Conservation (phyloP, 2,888 invertebrate species). For the Neoscelio sp. region DNA sequence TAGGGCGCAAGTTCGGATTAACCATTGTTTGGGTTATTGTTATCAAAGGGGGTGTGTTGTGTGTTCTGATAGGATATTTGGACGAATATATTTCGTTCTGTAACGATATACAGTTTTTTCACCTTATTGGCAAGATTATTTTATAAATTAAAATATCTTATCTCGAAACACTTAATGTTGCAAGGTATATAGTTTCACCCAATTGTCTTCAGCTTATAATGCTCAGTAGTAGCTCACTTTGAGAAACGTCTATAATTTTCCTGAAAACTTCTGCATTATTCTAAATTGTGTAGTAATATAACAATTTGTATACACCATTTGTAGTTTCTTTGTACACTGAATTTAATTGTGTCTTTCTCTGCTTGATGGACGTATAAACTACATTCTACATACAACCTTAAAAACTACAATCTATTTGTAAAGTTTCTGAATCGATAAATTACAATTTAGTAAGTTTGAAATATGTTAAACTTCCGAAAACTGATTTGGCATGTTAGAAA, state of each 20-base stretch:
- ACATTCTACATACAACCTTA: neutral
- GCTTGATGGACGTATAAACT: neutral
- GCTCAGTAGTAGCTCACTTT: no score
- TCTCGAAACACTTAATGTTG: no score
- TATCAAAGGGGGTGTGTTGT: constrained; percentile 35
- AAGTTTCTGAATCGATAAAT: constrained; percentile 18
- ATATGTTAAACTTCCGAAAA: constrained; percentile 1
- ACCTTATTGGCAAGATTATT: neutral
- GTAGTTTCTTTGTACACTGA: neutral
- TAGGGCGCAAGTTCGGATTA: constrained; percentile 24
- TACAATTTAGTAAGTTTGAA: constrained; percentile 21
- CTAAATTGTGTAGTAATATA: no score
- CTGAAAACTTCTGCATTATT: no score
- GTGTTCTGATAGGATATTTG: constrained; percentile 1
- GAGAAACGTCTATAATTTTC: no score
- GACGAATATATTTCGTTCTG: no score
- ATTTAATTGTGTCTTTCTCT: no score
- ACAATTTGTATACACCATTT: no score
- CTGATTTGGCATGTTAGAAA: constrained; percentile 8
- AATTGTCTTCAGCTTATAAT: no score
- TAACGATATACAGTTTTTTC: constrained; percentile 30
- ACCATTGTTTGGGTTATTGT: constrained; percentile 23
- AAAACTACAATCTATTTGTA: constrained; percentile 35
- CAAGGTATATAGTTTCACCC: no score
- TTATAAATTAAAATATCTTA: neutral